A percentile compares a stretch with the other conserved stretches of the same genome.
These are phyloP conservation scores for Furcifer pardalis DNA, from an alignment of 2,797 vertebrate genomes.

Conservation along the genomic window DNA sequence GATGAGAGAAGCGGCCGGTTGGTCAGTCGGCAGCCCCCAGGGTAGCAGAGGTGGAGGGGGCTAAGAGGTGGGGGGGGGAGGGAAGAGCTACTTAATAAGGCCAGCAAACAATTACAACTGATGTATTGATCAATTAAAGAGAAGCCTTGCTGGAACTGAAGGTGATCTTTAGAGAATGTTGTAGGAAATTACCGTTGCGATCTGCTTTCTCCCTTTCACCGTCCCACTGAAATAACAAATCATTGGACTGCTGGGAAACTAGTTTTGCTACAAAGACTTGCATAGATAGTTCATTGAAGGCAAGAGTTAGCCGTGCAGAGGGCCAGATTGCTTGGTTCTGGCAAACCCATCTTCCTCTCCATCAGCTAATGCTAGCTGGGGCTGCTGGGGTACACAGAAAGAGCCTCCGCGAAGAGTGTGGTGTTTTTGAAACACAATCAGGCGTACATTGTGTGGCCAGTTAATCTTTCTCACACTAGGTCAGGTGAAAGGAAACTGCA, in stretches of 20 bases:
- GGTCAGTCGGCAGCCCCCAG: neutral
- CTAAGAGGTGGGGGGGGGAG: neutral
- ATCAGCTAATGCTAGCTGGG: no score
- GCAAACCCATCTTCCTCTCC: no score
- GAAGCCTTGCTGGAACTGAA: slow-evolving; percentile 7
- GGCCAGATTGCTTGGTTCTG: no score
- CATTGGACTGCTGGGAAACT: neutral
- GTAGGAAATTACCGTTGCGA: neutral
- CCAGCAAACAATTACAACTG: neutral
- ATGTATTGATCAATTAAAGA: neutral
- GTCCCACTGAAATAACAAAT: neutral
- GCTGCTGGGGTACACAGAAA: no score
- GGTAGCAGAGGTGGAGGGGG: neutral
- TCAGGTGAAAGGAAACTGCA: no score
- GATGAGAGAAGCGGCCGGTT: neutral
- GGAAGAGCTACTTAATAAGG: neutral
- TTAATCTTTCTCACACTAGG: no score
- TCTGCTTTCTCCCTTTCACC: neutral
- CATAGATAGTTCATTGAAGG: neutral
- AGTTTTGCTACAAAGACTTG: no score
- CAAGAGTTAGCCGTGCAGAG: neutral
- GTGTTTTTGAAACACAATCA: no score
- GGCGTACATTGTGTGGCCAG: no score
- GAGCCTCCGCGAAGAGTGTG: no score
- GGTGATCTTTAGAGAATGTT: slow-evolving; percentile 13